Evolutionary conservation across 1,140 invertebrate species (phyloP).

Genomic region (Dreissena polymorpha): DNA sequence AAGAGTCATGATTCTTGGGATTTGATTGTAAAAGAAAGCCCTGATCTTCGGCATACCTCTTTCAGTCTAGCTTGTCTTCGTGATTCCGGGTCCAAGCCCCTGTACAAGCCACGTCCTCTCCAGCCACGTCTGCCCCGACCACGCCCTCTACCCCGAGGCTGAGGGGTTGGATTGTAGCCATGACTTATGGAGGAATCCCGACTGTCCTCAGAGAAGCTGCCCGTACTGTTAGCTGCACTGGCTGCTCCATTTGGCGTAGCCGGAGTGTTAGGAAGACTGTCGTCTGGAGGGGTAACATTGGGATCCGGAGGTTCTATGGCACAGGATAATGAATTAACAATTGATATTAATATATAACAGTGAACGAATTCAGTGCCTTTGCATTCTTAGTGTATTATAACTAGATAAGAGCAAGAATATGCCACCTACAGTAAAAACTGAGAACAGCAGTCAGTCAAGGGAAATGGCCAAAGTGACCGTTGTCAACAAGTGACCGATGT

Average conservation of each 20-base stretch:
- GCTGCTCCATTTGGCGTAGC: slow-evolving; percentile 44
- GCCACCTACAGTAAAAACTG: no score
- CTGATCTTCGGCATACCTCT: slow-evolving; percentile 75
- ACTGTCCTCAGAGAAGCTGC: slow-evolving; percentile 74
- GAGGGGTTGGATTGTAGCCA: slow-evolving; percentile 27
- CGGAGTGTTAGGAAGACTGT: slow-evolving; percentile 13
- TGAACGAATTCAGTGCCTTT: no score
- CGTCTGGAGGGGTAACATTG: slow-evolving; percentile 9
- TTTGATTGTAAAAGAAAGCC: no score
- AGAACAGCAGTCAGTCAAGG: no score
- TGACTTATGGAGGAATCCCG: slow-evolving; percentile 69
- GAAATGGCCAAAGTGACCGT: no score
- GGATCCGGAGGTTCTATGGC: slow-evolving; percentile 42
- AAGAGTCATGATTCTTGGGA: no score
- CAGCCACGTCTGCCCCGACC: slow-evolving; percentile 35
- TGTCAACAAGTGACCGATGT: no score
- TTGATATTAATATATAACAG: not conserved
- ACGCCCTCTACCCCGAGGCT: slow-evolving; percentile 39
- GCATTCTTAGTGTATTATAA: no score
- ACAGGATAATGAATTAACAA: not conserved
- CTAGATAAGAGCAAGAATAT: no score
- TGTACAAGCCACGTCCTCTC: slow-evolving; percentile 60
- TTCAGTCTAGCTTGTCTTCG: slow-evolving; percentile 81
- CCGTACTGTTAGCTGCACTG: slow-evolving; percentile 62
- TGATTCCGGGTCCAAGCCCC: slow-evolving; percentile 67